Base-by-base conservation (phyloP, 2,797 vertebrate species). In the Gambelia wislizenii region DNA sequence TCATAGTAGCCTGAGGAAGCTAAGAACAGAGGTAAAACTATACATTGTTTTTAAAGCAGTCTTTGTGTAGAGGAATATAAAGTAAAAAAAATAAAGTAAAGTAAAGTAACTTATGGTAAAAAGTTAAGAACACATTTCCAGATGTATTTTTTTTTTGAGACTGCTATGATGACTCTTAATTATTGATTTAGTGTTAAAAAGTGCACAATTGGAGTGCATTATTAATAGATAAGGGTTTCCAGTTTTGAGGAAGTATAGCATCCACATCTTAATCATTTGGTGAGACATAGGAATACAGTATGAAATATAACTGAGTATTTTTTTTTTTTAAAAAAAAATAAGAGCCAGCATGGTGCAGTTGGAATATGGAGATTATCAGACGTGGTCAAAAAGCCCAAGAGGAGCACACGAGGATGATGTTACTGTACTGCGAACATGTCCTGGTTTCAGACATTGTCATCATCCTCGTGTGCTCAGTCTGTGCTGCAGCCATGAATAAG, bases 241-340 rank as follows among this genome's bases (percentile, higher is more conserved):
- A 30, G 7, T n/a, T 89, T 56, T 56, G 47, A 91, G 87, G 39
- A 47, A 61, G 52, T n/a, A n/a, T 4, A 49, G 61, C 0, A 0
- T 86, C 69, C 88, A 83, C 14, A n/a, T 89, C 39, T 84, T 70
- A 86, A 1, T 87, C 88, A 84, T 90, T 22, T 92, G 67, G 90
- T 87, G 91, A 92, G 84, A 64, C 52, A 91, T 78, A 83, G 22
- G 87, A 74, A 30, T 87, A n/a, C n/a, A n/a, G n/a, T n/a, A 81
- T 39, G 39, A 8, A 33, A 69, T 88, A 91, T 91, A 92, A 70
- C 67, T 84, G 47, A 86, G 56, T 54, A 84, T 91, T 90, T 90
- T 70, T 80, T 49, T 49, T 49, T 49, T 49, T 9, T 49, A n/a
- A n/a, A n/a, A n/a, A n/a, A n/a, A n/a, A n/a, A n/a, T n/a, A n/a